A percentile compares a stretch with the other conserved stretches of the same genome.
These are phyloP conservation scores for Drosophila malerkotliana DNA, from an alignment of 1,140 invertebrate genomes.

Conservation along the genomic window DNA sequence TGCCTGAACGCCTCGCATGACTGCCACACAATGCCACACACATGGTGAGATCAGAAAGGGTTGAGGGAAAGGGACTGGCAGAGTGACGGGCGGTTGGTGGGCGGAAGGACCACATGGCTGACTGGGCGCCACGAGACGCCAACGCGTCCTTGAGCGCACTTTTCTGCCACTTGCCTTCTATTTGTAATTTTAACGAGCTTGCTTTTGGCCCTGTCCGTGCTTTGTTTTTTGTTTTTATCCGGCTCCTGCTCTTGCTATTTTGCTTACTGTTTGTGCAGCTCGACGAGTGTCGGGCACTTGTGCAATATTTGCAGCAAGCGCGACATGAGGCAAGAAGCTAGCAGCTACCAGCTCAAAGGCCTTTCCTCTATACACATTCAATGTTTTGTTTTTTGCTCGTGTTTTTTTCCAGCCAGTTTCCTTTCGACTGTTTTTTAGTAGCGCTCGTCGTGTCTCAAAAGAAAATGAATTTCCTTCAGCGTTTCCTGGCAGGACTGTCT, in stretches of 20 bases:
- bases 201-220: conserved; percentile 37
- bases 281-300: conserved; percentile 68
- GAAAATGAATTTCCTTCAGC: conserved; percentile 73
- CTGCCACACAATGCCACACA: conserved; percentile 47
- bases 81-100: not conserved
- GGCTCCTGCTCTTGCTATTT: conserved; percentile 39
- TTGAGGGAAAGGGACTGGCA: not conserved
- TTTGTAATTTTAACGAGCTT: conserved; percentile 82
- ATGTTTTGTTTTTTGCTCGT: conserved; percentile 4
- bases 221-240: conserved; percentile 5
- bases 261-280: conserved; percentile 65
- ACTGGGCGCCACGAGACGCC: conserved; percentile 51
- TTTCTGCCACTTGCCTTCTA: conserved; percentile 81
- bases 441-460: conserved; percentile 49
- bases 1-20: conserved; percentile 56
- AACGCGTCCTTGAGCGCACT: conserved; percentile 78
- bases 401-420: conserved; percentile 45
- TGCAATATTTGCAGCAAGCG: conserved; percentile 66
- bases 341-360: conserved; percentile 47
- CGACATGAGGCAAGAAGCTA: conserved; percentile 16
- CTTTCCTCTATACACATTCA: conserved; percentile 18
- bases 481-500: conserved; percentile 62
- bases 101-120: conserved; percentile 4
- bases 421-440: conserved; percentile 35
- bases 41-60: conserved; percentile 29